Percentiles rank a stretch among this genome's conserved stretches.
These are phyloP conservation scores for Cichladusa arquata DNA, from an alignment of 2,113 vertebrate species.

Conservation along the genomic window DNA sequence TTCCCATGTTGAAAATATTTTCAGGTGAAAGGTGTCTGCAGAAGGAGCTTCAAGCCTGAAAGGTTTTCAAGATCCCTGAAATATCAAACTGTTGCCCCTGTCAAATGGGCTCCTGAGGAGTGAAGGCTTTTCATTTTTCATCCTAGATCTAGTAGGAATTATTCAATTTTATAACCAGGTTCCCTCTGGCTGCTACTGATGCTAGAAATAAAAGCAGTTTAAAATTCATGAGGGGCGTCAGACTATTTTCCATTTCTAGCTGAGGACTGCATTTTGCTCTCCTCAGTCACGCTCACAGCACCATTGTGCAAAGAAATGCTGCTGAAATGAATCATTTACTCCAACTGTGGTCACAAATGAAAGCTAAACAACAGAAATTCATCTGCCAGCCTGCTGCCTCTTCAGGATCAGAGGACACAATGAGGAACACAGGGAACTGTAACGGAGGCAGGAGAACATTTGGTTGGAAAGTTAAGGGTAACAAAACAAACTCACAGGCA, in stretches of 20 bases:
- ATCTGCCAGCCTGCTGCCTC: not conserved
- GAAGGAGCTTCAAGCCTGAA: not conserved
- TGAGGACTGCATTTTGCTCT: not conserved
- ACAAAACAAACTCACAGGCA: not conserved
- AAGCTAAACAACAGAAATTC: not conserved
- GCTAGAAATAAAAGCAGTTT: conserved; percentile 38
- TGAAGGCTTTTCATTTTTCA: not conserved
- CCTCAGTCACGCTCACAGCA: not conserved
- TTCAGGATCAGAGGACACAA: not conserved
- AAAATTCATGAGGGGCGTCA: conserved; percentile 23
- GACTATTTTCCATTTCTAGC: conserved; percentile 17
- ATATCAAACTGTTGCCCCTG: not conserved
- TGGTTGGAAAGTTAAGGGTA: not conserved
- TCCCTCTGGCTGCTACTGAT: not conserved
- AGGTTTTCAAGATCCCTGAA: not conserved
- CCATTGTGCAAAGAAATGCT: not conserved
- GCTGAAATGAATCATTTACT: not conserved
- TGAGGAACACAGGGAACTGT: not conserved
- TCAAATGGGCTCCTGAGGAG: not conserved
- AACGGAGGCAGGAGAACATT: not conserved
- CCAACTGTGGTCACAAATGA: not conserved
- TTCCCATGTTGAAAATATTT: not conserved
- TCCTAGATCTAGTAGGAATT: not conserved
- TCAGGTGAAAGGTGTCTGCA: not conserved
- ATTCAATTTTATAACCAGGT: not conserved